A percentile compares a stretch with the other conserved stretches of the same genome.
Evolutionary conservation across 1,140 invertebrate genomes (phyloP).

Genomic region (Dinothrombium tinctorium): DNA sequence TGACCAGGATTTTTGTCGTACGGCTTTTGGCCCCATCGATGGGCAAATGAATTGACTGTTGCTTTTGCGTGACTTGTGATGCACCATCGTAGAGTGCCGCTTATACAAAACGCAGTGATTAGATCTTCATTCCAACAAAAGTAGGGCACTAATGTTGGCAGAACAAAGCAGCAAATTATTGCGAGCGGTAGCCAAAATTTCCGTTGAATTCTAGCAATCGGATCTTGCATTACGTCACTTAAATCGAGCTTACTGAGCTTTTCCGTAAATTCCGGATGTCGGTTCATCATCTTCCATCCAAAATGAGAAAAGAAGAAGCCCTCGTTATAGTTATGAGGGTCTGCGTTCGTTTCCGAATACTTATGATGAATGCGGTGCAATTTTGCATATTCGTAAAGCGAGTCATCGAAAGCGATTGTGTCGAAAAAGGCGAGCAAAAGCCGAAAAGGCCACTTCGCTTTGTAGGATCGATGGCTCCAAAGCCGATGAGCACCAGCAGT

Average conservation of each 20-base stretch:
- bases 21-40: slow-evolving; percentile 65
- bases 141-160: slow-evolving; percentile 58
- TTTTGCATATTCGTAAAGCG: slow-evolving; percentile 50
- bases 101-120: slow-evolving; percentile 49
- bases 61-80: slow-evolving; percentile 40
- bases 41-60: slow-evolving; percentile 78
- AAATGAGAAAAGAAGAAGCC: slow-evolving; percentile 58
- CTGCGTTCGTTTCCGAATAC: slow-evolving; percentile 50
- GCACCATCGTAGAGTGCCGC: slow-evolving; percentile 41
- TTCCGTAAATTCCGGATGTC: slow-evolving; percentile 35
- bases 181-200: slow-evolving; percentile 52
- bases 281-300: slow-evolving; percentile 47
- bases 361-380: slow-evolving; percentile 61
- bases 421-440: slow-evolving; percentile 23
- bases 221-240: slow-evolving; percentile 55
- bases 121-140: slow-evolving; percentile 58
- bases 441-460: slow-evolving; percentile 25
- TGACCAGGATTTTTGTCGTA: slow-evolving; percentile 55
- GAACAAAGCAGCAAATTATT: slow-evolving; percentile 49
- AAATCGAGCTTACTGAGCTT: slow-evolving; percentile 70
- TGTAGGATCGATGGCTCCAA: slow-evolving; percentile 28
- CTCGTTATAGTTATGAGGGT: slow-evolving; percentile 51
- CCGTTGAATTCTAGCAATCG: slow-evolving; percentile 58
- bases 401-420: neutral
- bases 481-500: slow-evolving; percentile 29